These are phyloP conservation scores for Armadillidium nasatum DNA, from an alignment of 1,140 invertebrate genomes.

Conservation along the genomic window DNA sequence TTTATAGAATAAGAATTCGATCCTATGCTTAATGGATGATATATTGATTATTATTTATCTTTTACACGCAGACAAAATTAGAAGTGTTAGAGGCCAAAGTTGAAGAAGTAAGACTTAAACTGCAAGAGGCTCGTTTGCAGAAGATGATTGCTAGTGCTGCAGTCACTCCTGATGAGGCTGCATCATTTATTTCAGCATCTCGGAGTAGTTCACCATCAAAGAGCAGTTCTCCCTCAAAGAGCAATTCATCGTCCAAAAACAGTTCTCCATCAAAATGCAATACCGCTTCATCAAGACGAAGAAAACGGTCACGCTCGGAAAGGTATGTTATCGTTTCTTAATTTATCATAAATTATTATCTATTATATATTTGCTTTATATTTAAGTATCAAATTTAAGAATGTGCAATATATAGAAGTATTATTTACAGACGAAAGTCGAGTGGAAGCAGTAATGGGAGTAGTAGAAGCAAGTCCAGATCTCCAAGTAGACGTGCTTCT, in stretches of 20 bases:
- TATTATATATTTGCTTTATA: too few relatives aligned
- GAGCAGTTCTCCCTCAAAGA: too few relatives aligned
- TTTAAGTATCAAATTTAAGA: too few relatives aligned
- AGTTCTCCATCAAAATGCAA: too few relatives aligned
- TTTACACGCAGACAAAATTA: constrained; percentile 65
- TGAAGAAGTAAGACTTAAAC: constrained; percentile 66
- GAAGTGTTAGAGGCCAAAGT: constrained; percentile 71
- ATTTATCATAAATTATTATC: neutral
- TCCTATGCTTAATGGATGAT: too few relatives aligned
- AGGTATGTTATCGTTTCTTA: neutral
- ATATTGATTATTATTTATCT: too few relatives aligned
- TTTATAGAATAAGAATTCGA: too few relatives aligned
- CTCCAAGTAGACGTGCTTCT: too few relatives aligned
- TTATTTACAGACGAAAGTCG: neutral
- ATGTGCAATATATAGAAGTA: too few relatives aligned
- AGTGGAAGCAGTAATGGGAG: neutral
- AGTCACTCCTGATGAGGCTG: constrained; percentile 33
- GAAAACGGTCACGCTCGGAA: neutral
- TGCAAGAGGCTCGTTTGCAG: constrained; percentile 67
- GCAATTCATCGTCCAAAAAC: too few relatives aligned
- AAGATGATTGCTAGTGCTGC: constrained; percentile 37
- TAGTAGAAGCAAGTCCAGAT: too few relatives aligned
- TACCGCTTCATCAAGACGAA: neutral
- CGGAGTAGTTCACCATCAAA: too few relatives aligned
- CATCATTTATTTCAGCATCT: constrained; percentile 33